Conservation (phyloP, 2,113 vertebrate species). For the Hippolais icterina region DNA sequence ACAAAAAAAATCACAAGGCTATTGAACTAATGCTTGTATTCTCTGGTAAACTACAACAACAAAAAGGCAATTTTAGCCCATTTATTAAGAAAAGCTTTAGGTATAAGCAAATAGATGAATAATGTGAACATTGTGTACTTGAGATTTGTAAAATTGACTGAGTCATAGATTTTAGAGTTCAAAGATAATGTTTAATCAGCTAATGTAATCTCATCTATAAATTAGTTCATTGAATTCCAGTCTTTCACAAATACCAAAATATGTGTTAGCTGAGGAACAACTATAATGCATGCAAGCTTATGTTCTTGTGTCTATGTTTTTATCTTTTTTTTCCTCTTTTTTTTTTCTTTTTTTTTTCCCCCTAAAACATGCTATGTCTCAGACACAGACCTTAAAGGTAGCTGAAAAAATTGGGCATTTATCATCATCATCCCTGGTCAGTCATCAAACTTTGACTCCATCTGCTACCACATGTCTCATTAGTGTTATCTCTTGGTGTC, state of each 20-base stretch:
- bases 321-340: background rate
- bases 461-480: background rate
- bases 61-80: background rate
- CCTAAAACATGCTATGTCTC: background rate
- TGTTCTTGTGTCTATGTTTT: background rate
- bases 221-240: background rate
- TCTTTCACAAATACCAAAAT: background rate
- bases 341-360: no score
- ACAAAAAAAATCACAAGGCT: background rate
- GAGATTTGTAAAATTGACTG: background rate
- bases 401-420: background rate
- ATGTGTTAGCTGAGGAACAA: background rate
- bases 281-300: background rate
- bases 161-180: background rate
- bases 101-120: background rate
- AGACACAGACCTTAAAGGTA: background rate
- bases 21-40: background rate
- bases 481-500: background rate
- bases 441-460: background rate
- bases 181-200: background rate
- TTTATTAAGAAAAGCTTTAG: background rate
- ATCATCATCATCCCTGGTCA: background rate
- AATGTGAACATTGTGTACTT: background rate
- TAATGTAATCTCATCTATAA: background rate
- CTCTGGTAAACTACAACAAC: background rate